Base-by-base conservation (phyloP, 2,113 vertebrate species). In the Cyprinodon brontotheroides region DNA sequence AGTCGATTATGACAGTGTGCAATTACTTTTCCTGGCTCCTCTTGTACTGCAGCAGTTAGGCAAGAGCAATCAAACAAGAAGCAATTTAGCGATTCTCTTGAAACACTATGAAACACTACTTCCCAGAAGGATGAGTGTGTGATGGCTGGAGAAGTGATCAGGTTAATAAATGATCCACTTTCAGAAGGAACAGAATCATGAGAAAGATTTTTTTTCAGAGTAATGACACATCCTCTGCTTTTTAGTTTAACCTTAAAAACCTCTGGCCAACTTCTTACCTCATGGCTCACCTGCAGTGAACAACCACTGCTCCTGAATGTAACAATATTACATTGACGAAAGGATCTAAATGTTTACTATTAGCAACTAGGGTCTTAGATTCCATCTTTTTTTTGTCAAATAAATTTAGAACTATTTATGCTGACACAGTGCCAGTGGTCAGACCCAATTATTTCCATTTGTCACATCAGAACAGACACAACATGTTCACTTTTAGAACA, bases 171-270 rank as follows among this genome's bases (percentile, higher is more conserved):
- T 77, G 82, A 89, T 89, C 89, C 80, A 79, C 70, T 73, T 75
- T 83, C 79, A 78, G 66, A 81, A 61, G 88, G 79, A 86, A 86
- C 84, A 79, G 72, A 88, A 80, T 85, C 76, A 84, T 86, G 89
- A 90, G 79, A 82, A 85, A 89, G 89, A 72, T 74, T 87, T 79
- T 88, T 79, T 88, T 83, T 79, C 77, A 68, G 78, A 68, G 79
- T 88, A 88, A 87, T 91, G 86, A 89, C 86, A 89, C 84, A 87
- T 90, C 75, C 71, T n/a, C 89, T 85, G 86, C 82, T 88, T 90
- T 92, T 89, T 78, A 75, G 65, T 86, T 91, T 88, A 84, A 89
- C 80, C 84, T 88, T 72, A 61, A 84, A 76, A 89, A 83, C 9
- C 74, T 61, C 43, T 4, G 75, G 79, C 87, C 92, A 92, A 86